phyloP scores from a whole-genome alignment of 1,140 invertebrate species.

The Ostrea edulis region DNA sequence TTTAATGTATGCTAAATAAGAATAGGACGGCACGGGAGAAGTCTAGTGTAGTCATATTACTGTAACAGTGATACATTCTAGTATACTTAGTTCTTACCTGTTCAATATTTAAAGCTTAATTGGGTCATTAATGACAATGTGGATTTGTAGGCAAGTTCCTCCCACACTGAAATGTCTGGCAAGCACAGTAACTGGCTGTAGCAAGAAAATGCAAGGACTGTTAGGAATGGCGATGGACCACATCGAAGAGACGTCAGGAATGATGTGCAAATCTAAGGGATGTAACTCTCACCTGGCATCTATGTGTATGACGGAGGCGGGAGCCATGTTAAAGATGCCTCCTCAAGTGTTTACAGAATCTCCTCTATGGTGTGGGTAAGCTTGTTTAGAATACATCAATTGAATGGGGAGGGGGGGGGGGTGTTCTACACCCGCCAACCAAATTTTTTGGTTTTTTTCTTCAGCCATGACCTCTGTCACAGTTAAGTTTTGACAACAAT shows the following conservation, averaged over 20 bases:
- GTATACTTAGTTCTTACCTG: too few species aligned
- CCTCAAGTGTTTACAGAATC: background rate
- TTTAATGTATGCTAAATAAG: too few species aligned
- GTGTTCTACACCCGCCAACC: too few species aligned
- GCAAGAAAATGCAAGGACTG: background rate
- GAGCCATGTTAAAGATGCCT: conserved; percentile 12
- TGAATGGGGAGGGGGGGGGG: too few species aligned
- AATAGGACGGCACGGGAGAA: too few species aligned
- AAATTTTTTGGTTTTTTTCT: too few species aligned
- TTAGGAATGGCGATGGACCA: conserved; percentile 30
- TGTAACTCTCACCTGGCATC: conserved; percentile 41
- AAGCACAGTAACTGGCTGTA: background rate
- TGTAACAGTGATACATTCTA: too few species aligned
- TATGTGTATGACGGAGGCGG: conserved; percentile 29
- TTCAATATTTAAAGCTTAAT: background rate
- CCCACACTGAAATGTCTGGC: background rate
- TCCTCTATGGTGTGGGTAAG: conserved; percentile 48
- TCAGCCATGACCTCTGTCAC: too few species aligned
- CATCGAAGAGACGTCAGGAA: conserved; percentile 22
- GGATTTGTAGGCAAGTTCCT: background rate
- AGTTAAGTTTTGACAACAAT: too few species aligned
- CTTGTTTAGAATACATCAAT: too few species aligned
- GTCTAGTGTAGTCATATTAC: too few species aligned
- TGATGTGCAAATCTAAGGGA: conserved; percentile 39
- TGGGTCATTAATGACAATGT: background rate